Evolutionary conservation across 1,140 invertebrate genomes (phyloP), one percentile per base, ranked within the genome.

Genomic region (Matsumurasca onukii): DNA sequence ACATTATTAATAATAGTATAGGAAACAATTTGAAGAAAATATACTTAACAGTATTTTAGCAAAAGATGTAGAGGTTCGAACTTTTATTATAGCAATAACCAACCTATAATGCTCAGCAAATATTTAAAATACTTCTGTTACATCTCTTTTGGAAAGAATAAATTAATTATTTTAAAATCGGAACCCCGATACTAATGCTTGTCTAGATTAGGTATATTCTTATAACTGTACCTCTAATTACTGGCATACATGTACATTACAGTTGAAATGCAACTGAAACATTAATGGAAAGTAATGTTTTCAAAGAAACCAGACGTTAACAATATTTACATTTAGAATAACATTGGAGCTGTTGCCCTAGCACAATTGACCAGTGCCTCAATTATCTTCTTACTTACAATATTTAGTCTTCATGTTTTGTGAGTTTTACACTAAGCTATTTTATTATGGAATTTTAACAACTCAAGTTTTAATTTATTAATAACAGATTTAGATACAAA

Each of bases 261-360:
- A 65, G 62, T 65, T 65, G 20, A 65, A 39, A 65, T 65, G n/a
- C 24, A 65, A 65, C 62, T 48, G 9, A 65, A 65, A 22, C 48
- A 65, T 65, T 31, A 65, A 65, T 65, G 55, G 17, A 65, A 65
- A 65, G 24, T 48, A 65, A 65, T 65, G 31, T 65, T 31, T 65
- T 59, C 15, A 65, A 65, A n/a, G n/a, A n/a, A n/a, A n/a, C n/a
- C n/a, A n/a, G n/a, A n/a, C n/a, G n/a, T n/a, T 65, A 65, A 65
- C 62, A 65, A 65, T 65, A 65, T 65, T 65, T 65, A 65, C 62
- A 65, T 65, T 65, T 65, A 65, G 62, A 65, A 65, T 65, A 65
- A 65, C 62, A 65, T 31, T 65, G 22, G 22, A 24, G 55, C 49
- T 27, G 34, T 39, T 17, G 34, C 5, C 34, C 34, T 9, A 39